Conservation (phyloP, 2,113 vertebrate genomes). For the Hydrolagus affinis region DNA sequence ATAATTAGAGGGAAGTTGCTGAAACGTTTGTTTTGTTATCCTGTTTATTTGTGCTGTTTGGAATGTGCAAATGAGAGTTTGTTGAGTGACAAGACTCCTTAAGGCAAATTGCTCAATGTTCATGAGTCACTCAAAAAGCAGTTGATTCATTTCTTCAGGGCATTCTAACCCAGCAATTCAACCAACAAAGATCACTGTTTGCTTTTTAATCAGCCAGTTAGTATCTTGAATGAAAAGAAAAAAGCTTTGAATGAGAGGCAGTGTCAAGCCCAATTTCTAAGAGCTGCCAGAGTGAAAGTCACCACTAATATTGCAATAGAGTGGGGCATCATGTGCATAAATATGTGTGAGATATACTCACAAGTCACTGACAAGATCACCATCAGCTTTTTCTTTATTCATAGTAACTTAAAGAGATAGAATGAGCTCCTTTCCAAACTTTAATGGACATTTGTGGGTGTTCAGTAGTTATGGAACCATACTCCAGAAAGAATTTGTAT, state of each 20-base stretch:
- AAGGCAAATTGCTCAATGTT: neutral
- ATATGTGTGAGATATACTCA: neutral
- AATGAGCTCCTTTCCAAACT: neutral
- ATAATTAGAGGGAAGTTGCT: neutral
- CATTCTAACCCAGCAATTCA: neutral
- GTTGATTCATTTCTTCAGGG: neutral
- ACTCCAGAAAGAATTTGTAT: too few species aligned
- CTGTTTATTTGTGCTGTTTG: conserved; percentile 4
- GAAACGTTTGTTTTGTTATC: neutral
- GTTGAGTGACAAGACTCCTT: conserved; percentile 17
- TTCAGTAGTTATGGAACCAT: too few species aligned
- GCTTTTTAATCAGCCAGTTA: neutral
- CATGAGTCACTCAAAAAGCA: neutral
- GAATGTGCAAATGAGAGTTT: conserved; percentile 14
- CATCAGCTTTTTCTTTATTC: neutral
- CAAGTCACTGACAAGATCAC: neutral
- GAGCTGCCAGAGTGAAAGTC: neutral
- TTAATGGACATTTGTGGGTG: neutral
- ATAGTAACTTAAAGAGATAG: neutral
- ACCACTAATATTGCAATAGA: neutral
- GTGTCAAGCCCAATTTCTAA: too few species aligned
- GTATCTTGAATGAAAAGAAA: neutral
- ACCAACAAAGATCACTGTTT: neutral
- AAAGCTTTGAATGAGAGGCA: neutral
- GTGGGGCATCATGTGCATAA: neutral